Conservation (phyloP, 2,113 vertebrate genomes). For the Formicarius rufipectus region DNA sequence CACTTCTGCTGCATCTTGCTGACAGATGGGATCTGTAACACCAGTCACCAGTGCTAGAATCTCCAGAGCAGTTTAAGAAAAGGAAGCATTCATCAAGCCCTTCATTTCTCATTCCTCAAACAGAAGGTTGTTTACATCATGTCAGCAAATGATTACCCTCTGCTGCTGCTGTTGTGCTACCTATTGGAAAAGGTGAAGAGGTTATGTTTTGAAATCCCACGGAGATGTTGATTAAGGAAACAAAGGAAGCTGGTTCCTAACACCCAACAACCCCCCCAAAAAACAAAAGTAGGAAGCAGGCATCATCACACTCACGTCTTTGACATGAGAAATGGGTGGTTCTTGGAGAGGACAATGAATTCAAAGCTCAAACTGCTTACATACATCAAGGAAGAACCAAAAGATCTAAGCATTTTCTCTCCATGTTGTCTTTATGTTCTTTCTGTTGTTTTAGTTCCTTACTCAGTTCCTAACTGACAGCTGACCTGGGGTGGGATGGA, state of each 20-base stretch:
- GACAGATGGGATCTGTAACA: slow-evolving; percentile 45
- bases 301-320: not conserved
- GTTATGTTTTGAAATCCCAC: slow-evolving; percentile 51
- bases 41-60: not conserved
- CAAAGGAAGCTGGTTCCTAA: slow-evolving; percentile 39
- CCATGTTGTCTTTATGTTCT: not conserved
- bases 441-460: not conserved
- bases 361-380: not conserved
- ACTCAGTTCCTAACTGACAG: not conserved
- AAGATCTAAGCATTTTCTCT: not conserved
- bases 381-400: not conserved
- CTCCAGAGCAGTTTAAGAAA: not conserved
- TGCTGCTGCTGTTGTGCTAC: slow-evolving; percentile 45
- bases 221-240: slow-evolving; percentile 62
- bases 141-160: slow-evolving; percentile 57
- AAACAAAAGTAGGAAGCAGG: not conserved
- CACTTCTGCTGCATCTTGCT: not conserved
- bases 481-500: not conserved
- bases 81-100: slow-evolving; percentile 37
- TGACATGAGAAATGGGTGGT: not conserved
- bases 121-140: slow-evolving; percentile 49
- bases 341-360: not conserved
- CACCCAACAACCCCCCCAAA: not conserved
- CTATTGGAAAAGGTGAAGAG: slow-evolving; percentile 56
- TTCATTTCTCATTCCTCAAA: slow-evolving; percentile 57